Conservation (phyloP, 2,797 vertebrate species). For the Prunella strophiata region DNA sequence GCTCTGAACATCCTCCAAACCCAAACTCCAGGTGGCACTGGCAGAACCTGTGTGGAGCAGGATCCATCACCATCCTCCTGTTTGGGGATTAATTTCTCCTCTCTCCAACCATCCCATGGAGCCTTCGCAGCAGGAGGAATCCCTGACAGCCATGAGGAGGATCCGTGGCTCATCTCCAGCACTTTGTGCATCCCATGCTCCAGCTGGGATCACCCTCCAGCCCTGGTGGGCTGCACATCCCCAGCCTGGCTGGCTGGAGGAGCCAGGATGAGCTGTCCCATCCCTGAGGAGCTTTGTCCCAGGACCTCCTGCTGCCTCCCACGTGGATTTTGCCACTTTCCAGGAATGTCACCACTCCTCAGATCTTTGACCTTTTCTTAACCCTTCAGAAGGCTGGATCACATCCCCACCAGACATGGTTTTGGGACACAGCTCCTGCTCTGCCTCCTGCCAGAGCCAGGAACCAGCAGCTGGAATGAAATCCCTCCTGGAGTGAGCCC, state of each 20-base stretch:
- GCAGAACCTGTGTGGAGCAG: not conserved
- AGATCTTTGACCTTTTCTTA: not conserved
- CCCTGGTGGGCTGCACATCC: not conserved
- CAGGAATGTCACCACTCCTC: accelerated
- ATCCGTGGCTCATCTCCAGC: not conserved
- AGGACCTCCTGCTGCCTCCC: not conserved
- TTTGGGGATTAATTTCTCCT: not conserved
- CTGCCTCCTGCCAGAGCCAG: not conserved
- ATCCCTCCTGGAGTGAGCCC: not conserved
- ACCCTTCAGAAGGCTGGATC: not conserved
- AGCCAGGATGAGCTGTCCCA: not conserved
- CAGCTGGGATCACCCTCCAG: accelerated
- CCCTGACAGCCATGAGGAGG: not conserved
- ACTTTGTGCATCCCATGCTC: accelerated
- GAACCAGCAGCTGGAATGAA: not conserved
- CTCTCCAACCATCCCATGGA: accelerated
- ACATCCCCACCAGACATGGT: accelerated
- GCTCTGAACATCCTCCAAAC: not conserved
- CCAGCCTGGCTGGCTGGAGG: not conserved
- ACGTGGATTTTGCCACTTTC: not conserved
- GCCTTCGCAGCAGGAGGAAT: not conserved
- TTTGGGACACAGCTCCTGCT: not conserved
- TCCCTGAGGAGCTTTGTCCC: accelerated
- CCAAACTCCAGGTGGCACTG: not conserved
- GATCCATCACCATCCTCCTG: accelerated